phyloP scores from a whole-genome alignment of 1,140 invertebrate species.

The Drosophila auraria region DNA sequence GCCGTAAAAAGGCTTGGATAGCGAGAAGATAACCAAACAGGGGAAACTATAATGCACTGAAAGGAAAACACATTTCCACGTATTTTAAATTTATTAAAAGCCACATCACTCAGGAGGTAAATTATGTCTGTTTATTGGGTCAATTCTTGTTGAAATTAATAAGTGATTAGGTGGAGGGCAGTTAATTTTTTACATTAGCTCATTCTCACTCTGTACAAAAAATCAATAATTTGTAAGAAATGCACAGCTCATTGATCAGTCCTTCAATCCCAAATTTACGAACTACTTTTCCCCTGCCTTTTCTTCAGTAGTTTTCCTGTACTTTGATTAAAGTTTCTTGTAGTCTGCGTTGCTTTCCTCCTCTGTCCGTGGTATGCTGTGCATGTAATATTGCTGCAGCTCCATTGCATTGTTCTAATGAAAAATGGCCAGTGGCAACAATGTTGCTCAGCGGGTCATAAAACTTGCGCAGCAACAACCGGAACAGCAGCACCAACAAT shows the following conservation, averaged over 20 bases:
- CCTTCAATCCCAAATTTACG: constrained; percentile 2
- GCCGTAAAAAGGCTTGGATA: not conserved
- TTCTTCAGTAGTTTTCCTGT: constrained; percentile 1
- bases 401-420: constrained; percentile 72
- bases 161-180: too few relatives aligned
- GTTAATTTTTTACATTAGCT: not conserved
- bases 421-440: constrained; percentile 72
- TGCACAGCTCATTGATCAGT: constrained; percentile 24
- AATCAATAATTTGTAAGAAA: not conserved
- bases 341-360: constrained; percentile 6
- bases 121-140: too few relatives aligned
- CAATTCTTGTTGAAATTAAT: too few relatives aligned
- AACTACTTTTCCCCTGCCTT: not conserved
- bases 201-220: not conserved
- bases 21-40: not conserved
- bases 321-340: constrained; percentile 39
- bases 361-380: constrained; percentile 24
- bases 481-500: constrained; percentile 41
- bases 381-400: constrained; percentile 50
- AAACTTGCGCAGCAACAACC: constrained; percentile 61
- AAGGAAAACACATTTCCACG: not conserved
- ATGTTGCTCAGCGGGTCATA: constrained; percentile 74
- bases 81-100: not conserved
- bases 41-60: not conserved
- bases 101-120: too few relatives aligned